Conservation (phyloP, 2,888 invertebrate species). For the Drosophila pseudotakahashii region DNA sequence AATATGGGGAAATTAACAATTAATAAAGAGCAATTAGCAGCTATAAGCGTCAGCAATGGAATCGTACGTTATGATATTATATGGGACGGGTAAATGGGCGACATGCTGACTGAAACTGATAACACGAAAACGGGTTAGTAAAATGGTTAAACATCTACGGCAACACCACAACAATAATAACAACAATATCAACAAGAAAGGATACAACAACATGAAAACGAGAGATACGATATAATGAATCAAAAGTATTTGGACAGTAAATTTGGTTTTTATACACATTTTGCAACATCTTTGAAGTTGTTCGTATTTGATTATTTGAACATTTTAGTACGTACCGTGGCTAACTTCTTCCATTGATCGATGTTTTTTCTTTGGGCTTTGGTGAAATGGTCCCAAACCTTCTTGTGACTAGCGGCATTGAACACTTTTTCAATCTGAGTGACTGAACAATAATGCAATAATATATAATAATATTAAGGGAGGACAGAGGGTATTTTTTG, state of each 20-base stretch:
- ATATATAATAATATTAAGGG: slow-evolving; percentile 83
- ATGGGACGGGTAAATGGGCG: slow-evolving; percentile 7
- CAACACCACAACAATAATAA: slow-evolving; percentile 9
- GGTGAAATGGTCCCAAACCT: slow-evolving; percentile 99
- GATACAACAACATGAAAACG: slow-evolving; percentile 9
- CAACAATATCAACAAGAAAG: slow-evolving; percentile 17
- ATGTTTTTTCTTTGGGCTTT: slow-evolving; percentile 99
- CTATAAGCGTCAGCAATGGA: slow-evolving; percentile 7
- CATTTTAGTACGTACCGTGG: slow-evolving; percentile 90
- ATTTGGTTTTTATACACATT: slow-evolving; percentile 20
- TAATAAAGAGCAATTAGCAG: slow-evolving; percentile 38
- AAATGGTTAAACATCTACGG: slow-evolving; percentile 16
- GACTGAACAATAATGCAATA: slow-evolving; percentile 89
- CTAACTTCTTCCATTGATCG: slow-evolving; percentile 98
- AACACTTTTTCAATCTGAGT: slow-evolving; percentile 99
- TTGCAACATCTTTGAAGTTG: slow-evolving; percentile 41
- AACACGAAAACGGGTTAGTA: slow-evolving; percentile 32
- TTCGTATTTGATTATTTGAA: slow-evolving; percentile 66
- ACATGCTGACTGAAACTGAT: slow-evolving; percentile 35
- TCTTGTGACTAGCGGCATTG: slow-evolving; percentile 97
- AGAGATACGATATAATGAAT: slow-evolving; percentile 27
- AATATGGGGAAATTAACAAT: slow-evolving; percentile 33
- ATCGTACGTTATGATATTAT: slow-evolving; percentile 9
- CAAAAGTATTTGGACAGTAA: slow-evolving; percentile 24
- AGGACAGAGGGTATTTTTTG: slow-evolving; percentile 72